Base-by-base conservation (phyloP, 2,888 invertebrate species). In the Acheta domesticus region DNA sequence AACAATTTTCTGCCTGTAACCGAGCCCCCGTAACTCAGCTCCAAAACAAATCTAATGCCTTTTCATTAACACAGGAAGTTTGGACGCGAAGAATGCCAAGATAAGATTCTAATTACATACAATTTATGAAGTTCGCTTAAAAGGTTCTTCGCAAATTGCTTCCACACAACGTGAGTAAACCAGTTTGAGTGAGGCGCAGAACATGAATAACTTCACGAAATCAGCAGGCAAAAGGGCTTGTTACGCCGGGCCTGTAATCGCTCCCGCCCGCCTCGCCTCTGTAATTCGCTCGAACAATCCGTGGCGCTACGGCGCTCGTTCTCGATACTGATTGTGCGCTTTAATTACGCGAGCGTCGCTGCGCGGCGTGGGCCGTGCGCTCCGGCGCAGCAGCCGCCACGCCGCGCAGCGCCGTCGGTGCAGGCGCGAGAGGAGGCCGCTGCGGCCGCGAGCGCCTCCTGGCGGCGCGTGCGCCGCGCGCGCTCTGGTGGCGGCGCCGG, bases 21-120 rank as follows among this genome's bases (percentile, higher is more conserved):
- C 62, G n/a, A 62, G 14, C 62, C n/a, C n/a, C 62, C 14, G 62
- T 62, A n/a, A 62, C 14, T 62, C 62, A 62, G n/a, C 62, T 62
- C n/a, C 16, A 62, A 62, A 62, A 62, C 62, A 62, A 62, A 62
- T 62, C 62, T 62, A 62, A 62, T 62, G n/a, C 62, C 62, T 62
- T 62, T 62, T n/a, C 62, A 62, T 62, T 62, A 62, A 62, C 62
- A 62, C 62, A 62, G 62, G 62, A 62, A 62, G 62, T 62, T 62
- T 62, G 62, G 62, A 62, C 62, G 62, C n/a, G 62, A 62, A 62
- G 62, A 62, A 62, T 62, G 62, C 62, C n/a, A n/a, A 62, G 62
- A 62, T 62, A 62, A 62, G 62, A 62, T 62, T 62, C 62, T 62
- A 62, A 62, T 62, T 62, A 62, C 62, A 62, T 62, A 62, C n/a